These are phyloP conservation scores for Amazona ochrocephala DNA, from an alignment of 2,797 vertebrate species.

Conservation along the genomic window DNA sequence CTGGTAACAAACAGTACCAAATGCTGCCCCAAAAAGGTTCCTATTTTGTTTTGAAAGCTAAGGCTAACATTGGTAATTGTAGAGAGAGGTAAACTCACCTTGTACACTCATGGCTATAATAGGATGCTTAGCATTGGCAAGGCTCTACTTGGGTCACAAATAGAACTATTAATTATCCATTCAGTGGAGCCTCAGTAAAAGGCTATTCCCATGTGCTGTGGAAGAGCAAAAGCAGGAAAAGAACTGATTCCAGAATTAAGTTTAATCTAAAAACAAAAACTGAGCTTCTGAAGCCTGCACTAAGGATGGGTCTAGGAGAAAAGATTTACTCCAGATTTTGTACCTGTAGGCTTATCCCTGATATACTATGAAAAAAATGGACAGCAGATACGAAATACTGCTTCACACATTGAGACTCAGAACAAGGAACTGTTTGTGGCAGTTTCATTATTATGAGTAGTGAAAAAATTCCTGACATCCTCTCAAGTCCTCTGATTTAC, in stretches of 20 bases:
- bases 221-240: not conserved
- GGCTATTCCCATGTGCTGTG: not conserved
- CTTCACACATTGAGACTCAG: not conserved
- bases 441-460: not conserved
- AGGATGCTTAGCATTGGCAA: not conserved
- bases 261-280: not conserved
- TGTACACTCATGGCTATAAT: not conserved
- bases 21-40: not conserved
- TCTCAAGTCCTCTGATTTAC: not conserved
- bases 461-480: not conserved
- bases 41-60: not conserved
- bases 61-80: not conserved
- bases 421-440: not conserved
- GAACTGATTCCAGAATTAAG: not conserved
- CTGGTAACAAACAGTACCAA: not conserved
- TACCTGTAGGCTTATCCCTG: not conserved
- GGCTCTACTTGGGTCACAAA: not conserved
- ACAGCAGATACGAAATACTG: not conserved
- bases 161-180: constrained; percentile 7
- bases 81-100: not conserved
- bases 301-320: not conserved
- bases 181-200: not conserved
- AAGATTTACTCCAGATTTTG: not conserved
- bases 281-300: not conserved
- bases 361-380: not conserved